Percentiles rank a stretch among this genome's conserved stretches.
These are phyloP conservation scores for Epinotia nisella DNA, from an alignment of 2,888 invertebrate species.

Conservation along the genomic window DNA sequence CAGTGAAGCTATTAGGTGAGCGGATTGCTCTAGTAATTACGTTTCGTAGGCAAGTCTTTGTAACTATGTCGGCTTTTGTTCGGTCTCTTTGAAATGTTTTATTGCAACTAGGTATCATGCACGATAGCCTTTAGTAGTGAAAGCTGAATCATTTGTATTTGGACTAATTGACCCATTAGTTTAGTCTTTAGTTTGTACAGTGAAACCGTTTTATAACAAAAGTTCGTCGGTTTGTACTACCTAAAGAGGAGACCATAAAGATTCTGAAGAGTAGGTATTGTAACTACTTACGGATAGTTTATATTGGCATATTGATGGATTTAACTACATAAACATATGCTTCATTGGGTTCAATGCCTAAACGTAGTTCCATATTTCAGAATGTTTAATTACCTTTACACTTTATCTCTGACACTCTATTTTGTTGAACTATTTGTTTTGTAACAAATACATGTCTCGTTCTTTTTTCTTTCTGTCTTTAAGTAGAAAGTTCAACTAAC, in stretches of 20 bases:
- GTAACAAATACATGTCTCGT: too few relatives aligned
- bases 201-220: constrained; percentile 28
- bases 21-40: constrained; percentile 80
- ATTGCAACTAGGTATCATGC: constrained; percentile 56
- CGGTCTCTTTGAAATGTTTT: constrained; percentile 69
- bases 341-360: background rate
- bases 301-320: constrained; percentile 1
- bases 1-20: constrained; percentile 76
- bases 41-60: constrained; percentile 81
- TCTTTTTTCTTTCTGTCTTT: too few relatives aligned
- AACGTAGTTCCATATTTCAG: background rate
- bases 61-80: constrained; percentile 68
- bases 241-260: constrained; percentile 15
- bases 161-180: constrained; percentile 31
- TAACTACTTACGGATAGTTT: constrained; percentile 4
- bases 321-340: background rate
- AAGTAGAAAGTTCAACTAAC: background rate
- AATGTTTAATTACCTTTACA: background rate
- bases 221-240: constrained; percentile 18
- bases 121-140: constrained; percentile 57
- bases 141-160: constrained; percentile 55
- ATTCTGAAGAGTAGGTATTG: background rate
- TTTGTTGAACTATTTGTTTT: too few relatives aligned
- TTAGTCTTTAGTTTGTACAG: constrained; percentile 29
- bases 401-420: too few relatives aligned